Base-by-base conservation (phyloP, 1,140 invertebrate species). In the Drosophila tropicalis region DNA sequence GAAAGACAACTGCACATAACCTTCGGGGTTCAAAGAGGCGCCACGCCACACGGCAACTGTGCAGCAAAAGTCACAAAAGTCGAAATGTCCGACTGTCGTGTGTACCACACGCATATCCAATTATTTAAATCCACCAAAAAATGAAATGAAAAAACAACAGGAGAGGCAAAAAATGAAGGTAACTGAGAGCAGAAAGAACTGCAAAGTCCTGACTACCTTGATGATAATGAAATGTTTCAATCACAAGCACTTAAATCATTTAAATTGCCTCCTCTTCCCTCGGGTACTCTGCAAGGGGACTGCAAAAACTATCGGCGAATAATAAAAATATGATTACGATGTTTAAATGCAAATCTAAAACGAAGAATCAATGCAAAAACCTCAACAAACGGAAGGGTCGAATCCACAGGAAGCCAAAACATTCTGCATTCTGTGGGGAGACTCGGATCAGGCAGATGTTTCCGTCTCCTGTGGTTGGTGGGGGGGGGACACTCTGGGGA, bases 311-410 rank as follows among this genome's bases (percentile, higher is more conserved):
- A 86, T 87, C 76, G 83, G 84, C 77, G 77, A 84, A 89, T 90
- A 89, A 89, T 89, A 89, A 89, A 89, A 89, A 89, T 89, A 90
- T 90, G 87, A 91, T 90, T 90, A 90, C 89, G 89, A 81, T 71
- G 79, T 76, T 84, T 89, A 87, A 90, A 90, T 90, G 87, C 89
- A 90, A 90, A 90, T 74, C 44, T 5, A 51, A 47, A 36, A 47
- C 64, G 41, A 40, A 13, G 68, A 77, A 67, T 79, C 34, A 47
- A 41, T 17, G 55, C 36, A 57, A 57, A 36, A n/a, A 10, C 34
- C 34, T 40, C 12, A 7, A 60, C 32, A 58, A 29, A 58, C 36
- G 12, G 15, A 58, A 58, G 56, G 56, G 56, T 58, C 56, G 12
- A 3, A 22, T 10, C 51, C 64, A 71, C 78, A 77, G 75, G 75